Base-by-base conservation (phyloP, 2,888 invertebrate genomes). In the Galeruca laticollis region DNA sequence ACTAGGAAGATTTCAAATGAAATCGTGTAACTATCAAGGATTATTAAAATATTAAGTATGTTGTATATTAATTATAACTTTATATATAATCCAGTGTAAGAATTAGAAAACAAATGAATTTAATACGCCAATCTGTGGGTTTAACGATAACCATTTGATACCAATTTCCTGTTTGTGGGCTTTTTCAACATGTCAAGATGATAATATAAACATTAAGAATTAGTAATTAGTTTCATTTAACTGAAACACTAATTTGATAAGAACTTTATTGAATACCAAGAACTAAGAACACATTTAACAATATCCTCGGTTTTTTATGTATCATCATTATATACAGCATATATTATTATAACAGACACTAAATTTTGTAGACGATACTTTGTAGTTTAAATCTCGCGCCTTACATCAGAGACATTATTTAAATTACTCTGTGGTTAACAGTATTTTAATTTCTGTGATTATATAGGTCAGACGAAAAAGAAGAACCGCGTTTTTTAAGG, bases 121-220 rank as follows among this genome's bases (percentile, higher is more conserved):
- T 20, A 35, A 51, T 66, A 35, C 65, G 60, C 60, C 65, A 65
- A 65, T 65, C 59, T 59, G 66, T 66, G 66, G 66, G 66, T 59
- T 66, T 60, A 20, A 47, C 31, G 66, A 66, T 66, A 66, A 66
- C 15, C 49, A 15, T 47, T 59, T 51, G 49, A 51, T 66, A 59
- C 37, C 49, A 37, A 66, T 26, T 66, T 66, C 66, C 66, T 66
- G 66, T 66, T 66, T 66, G 59, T 66, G 51, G 66, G 59, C 66
- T 66, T 51, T 59, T 59, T 40, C 57, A 20, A 43, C 35, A 66
- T 66, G 66, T 66, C 66, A 66, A 60, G 66, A 66, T 51, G 66
- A 66, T 66, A 66, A 59, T 66, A n/a, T 49, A 59, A 49, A 49
- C 51, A 66, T 59, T 57, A 66, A 60, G 66, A 60, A 51, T 66